These are phyloP conservation scores for Cremastinae sp. DNA, from an alignment of 2,888 invertebrate genomes.

Conservation along the genomic window DNA sequence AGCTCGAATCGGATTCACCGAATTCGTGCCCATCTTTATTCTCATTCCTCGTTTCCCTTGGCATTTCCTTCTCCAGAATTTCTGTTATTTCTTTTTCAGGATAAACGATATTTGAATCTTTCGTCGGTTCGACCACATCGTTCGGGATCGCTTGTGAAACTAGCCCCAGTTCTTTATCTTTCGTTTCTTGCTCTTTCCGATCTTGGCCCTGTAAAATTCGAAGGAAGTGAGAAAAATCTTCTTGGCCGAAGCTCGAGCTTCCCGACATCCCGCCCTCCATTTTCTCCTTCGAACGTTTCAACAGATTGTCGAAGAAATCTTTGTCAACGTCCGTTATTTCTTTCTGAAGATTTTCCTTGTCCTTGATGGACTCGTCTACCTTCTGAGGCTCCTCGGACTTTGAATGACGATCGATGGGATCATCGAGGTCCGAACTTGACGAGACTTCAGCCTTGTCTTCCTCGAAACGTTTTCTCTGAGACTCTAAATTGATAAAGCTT, in stretches of 20 bases:
- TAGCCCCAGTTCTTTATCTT: slow-evolving; percentile 35
- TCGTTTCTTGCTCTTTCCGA: slow-evolving; percentile 54
- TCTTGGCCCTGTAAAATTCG: slow-evolving; percentile 75
- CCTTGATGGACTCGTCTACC: slow-evolving; percentile 65
- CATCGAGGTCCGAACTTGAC: slow-evolving; percentile 77
- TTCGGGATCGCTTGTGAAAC: too few relatives aligned
- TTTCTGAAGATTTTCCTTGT: slow-evolving; percentile 75
- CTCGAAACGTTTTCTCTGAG: slow-evolving; percentile 74
- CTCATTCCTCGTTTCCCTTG: slow-evolving; percentile 44
- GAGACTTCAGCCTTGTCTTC: slow-evolving; percentile 76
- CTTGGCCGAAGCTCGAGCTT: slow-evolving; percentile 77
- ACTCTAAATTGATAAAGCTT: slow-evolving; percentile 67
- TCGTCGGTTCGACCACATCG: slow-evolving; percentile 71
- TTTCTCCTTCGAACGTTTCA: slow-evolving; percentile 72
- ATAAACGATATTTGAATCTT: slow-evolving; percentile 54
- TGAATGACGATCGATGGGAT: slow-evolving; percentile 76
- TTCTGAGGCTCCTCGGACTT: slow-evolving; percentile 71
- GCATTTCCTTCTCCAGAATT: slow-evolving; percentile 73
- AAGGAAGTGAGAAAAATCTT: slow-evolving; percentile 77
- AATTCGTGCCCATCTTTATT: slow-evolving; percentile 67
- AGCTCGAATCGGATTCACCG: slow-evolving; percentile 66
- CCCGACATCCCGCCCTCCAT: slow-evolving; percentile 74
- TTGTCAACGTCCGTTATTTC: slow-evolving; percentile 79
- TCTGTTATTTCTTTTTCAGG: slow-evolving; percentile 78
- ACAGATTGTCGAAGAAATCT: slow-evolving; percentile 75